Conservation (phyloP, 92 coral and sea anemone species). For the Muricea muricata region DNA sequence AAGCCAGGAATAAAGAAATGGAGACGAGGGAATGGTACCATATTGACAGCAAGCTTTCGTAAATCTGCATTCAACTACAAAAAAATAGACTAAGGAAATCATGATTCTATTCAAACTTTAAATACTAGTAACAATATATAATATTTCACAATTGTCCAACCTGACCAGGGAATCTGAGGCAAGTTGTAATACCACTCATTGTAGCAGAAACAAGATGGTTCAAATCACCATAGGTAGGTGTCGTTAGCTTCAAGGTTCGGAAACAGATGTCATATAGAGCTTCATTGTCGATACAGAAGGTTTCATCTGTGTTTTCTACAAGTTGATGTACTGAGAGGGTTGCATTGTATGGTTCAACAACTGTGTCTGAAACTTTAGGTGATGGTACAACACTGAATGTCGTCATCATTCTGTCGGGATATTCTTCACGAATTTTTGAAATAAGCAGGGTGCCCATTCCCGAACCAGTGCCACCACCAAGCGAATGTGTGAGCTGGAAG, state of each 20-base stretch:
- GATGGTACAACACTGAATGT: slow-evolving; percentile 84
- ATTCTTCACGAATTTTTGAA: slow-evolving; percentile 94
- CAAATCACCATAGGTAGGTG: slow-evolving; percentile 90
- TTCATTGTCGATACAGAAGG: slow-evolving; percentile 92
- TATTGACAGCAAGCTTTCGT: slow-evolving; percentile 88
- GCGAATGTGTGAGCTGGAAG: slow-evolving; percentile 95
- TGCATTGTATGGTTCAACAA: slow-evolving; percentile 93
- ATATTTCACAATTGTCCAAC: no score
- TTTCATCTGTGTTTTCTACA: slow-evolving; percentile 89
- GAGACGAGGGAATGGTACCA: slow-evolving; percentile 99
- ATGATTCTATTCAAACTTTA: no score
- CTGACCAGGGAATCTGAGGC: slow-evolving; percentile 92
- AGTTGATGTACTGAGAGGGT: slow-evolving; percentile 92
- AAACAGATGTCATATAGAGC: slow-evolving; percentile 92
- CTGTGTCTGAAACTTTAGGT: slow-evolving; percentile 92
- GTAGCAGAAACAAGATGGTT: slow-evolving; percentile 93
- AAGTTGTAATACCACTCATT: slow-evolving; percentile 90
- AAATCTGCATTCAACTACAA: slow-evolving; percentile 89
- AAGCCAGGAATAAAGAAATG: slow-evolving; percentile 99
- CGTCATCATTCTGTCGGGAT: slow-evolving; percentile 53
- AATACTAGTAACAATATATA: no score
- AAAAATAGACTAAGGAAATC: no score
- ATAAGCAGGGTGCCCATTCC: slow-evolving; percentile 93
- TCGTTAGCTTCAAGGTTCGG: slow-evolving; percentile 87
- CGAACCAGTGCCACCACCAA: slow-evolving; percentile 97